phyloP scores from a whole-genome alignment of 2,113 vertebrate genomes.

The Misgurnus anguillicaudatus region DNA sequence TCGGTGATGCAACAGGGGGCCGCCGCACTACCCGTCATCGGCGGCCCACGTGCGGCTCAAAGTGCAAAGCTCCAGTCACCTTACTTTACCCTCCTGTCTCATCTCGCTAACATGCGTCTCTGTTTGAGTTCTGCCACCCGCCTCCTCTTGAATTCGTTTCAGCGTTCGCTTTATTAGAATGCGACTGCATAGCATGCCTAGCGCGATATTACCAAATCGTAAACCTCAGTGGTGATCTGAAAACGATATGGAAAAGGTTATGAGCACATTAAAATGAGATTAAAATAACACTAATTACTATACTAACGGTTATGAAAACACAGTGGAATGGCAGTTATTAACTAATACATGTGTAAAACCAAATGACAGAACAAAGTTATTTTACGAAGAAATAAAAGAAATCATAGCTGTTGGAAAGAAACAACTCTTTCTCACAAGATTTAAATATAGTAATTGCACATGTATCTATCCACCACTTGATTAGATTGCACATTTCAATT shows the following conservation, averaged over 20 bases:
- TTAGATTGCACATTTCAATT: no score
- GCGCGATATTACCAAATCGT: not conserved
- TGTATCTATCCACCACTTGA: no score
- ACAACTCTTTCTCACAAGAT: no score
- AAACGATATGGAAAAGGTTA: slow-evolving; percentile 13
- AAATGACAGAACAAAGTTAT: slow-evolving; percentile 15
- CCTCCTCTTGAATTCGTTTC: not conserved
- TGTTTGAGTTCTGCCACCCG: slow-evolving; percentile 3
- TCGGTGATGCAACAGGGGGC: slow-evolving; percentile 69
- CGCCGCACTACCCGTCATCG: slow-evolving; percentile 66
- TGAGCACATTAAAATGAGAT: slow-evolving; percentile 25
- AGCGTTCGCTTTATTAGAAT: not conserved
- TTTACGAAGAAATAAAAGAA: not conserved
- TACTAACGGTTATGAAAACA: slow-evolving; percentile 7
- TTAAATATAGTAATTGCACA: no score
- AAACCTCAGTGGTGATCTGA: not conserved
- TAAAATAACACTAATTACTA: slow-evolving; percentile 22
- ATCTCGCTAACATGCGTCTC: slow-evolving; percentile 52
- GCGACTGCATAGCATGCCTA: not conserved
- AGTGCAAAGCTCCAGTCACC: slow-evolving; percentile 69
- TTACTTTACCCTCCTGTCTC: slow-evolving; percentile 68
- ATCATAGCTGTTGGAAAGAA: not conserved
- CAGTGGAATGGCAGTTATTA: slow-evolving; percentile 29
- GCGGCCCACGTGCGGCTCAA: slow-evolving; percentile 57
- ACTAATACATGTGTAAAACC: slow-evolving; percentile 14